phyloP scores from a whole-genome alignment of 37 sponge, comb jelly and placozoan genomes.

The Bolinopsis microptera region DNA sequence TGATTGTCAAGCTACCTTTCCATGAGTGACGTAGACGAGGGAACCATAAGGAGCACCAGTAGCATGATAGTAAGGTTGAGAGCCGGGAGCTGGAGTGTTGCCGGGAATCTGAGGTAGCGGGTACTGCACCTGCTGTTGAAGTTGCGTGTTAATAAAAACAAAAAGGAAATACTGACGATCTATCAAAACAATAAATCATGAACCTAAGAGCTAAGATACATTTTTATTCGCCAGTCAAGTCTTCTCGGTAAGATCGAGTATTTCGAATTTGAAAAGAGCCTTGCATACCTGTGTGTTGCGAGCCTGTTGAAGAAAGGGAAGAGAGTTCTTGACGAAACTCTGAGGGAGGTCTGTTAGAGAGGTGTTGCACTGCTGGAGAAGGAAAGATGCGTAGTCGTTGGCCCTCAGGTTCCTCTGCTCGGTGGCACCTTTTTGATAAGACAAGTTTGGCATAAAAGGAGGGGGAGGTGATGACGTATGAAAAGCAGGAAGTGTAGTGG shows the following conservation, averaged over 20 bases:
- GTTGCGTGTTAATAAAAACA: background rate
- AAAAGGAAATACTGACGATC: no score
- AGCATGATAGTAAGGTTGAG: background rate
- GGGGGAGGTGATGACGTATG: background rate
- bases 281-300: background rate
- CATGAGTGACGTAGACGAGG: conserved; percentile 6
- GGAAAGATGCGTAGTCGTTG: background rate
- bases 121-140: background rate
- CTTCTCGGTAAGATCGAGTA: no score
- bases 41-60: conserved; percentile 45
- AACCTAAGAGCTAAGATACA: no score
- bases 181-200: no score
- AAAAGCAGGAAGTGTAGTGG: background rate
- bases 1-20: no score
- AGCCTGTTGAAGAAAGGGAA: background rate
- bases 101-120: background rate
- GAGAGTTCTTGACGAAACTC: background rate
- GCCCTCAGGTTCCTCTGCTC: background rate
- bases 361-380: background rate
- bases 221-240: no score
- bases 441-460: background rate
- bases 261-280: no score
- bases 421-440: background rate
- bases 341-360: background rate
- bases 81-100: background rate